A percentile compares a stretch with the other conserved stretches of the same genome.
Evolutionary conservation across 2,113 vertebrate genomes (phyloP).

Genomic region (Balaeniceps rex): DNA sequence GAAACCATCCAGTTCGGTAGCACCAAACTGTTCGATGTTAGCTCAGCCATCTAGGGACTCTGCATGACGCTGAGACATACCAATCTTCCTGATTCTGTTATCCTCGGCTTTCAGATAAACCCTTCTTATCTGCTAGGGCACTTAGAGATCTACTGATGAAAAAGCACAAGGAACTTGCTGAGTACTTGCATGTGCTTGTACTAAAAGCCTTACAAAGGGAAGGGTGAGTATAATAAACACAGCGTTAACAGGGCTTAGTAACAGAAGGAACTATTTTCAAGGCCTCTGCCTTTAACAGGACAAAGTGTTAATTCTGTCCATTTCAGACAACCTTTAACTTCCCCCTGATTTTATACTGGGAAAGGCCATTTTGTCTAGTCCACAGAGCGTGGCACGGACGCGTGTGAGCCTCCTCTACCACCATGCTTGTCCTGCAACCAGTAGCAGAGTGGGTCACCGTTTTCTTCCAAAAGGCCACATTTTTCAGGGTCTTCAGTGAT

Average conservation of each 20-base stretch:
- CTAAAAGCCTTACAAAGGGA: not conserved
- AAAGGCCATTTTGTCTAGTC: not conserved
- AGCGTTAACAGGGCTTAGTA: not conserved
- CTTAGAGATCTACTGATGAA: not conserved
- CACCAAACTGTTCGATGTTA: accelerated
- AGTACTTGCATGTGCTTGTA: not conserved
- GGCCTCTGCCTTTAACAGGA: not conserved
- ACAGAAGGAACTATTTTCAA: not conserved
- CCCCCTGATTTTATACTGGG: not conserved
- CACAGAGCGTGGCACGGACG: accelerated
- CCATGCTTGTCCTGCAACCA: not conserved
- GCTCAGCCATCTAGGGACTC: not conserved
- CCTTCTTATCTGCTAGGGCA: not conserved
- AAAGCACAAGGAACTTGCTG: not conserved
- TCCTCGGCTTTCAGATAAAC: not conserved
- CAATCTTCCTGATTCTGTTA: accelerated
- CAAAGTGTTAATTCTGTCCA: not conserved
- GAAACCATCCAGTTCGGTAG: accelerated
- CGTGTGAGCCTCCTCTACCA: accelerated
- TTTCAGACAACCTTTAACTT: not conserved
- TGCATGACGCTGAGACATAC: accelerated
- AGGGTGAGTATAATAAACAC: not conserved
- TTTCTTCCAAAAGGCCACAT: not conserved
- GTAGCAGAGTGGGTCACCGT: accelerated
- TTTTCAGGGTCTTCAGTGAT: not conserved